Evolutionary conservation across 2,797 vertebrate species (phyloP).

Genomic region (Myotis planiceps): DNA sequence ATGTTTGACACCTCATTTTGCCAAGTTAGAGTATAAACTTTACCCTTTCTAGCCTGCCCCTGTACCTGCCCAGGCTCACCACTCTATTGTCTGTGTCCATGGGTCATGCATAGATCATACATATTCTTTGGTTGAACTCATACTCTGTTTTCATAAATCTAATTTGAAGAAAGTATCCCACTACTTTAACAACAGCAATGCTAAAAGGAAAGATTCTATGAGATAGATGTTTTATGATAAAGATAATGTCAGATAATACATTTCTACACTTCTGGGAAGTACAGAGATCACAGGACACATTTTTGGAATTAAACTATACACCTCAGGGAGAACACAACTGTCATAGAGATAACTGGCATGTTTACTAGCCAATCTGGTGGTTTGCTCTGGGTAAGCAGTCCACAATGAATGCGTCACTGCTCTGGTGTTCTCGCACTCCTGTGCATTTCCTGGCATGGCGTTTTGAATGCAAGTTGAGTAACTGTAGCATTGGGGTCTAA

Average conservation of each 20-base stretch:
- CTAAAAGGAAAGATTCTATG: background rate
- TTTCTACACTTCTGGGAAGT: background rate
- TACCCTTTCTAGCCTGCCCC: too few species aligned
- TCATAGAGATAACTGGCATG: background rate
- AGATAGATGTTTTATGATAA: background rate
- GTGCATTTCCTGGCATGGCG: rapidly evolving
- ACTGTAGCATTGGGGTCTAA: background rate
- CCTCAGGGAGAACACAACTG: background rate
- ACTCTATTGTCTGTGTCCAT: too few species aligned
- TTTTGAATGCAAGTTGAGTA: background rate
- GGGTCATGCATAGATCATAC: too few species aligned
- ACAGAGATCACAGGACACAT: background rate
- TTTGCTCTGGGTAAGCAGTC: background rate
- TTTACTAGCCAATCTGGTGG: background rate
- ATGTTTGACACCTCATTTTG: background rate
- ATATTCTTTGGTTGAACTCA: too few species aligned
- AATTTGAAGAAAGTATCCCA: background rate
- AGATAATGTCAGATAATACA: background rate
- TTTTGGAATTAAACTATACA: background rate
- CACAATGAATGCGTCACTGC: background rate
- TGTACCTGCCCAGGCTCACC: too few species aligned
- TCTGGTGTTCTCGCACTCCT: background rate
- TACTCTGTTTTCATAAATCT: background rate
- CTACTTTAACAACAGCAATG: background rate
- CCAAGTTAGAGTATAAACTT: background rate